Conservation (phyloP, 2,113 vertebrate species). For the Dasypus novemcinctus region DNA sequence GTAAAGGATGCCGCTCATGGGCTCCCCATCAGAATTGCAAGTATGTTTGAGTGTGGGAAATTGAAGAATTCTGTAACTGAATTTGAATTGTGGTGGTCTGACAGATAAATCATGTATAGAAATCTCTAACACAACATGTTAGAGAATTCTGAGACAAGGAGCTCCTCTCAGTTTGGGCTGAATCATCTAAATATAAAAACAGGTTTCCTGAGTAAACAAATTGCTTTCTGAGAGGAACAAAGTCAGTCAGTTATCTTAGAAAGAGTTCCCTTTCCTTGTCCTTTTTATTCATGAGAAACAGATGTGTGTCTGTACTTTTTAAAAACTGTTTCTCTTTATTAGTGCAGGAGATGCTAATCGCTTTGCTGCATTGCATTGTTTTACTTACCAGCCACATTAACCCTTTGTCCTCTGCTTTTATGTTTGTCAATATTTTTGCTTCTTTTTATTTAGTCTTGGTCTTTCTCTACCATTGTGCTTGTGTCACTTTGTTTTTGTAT, state of each 20-base stretch:
- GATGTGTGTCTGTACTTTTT: neutral
- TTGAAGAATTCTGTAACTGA: neutral
- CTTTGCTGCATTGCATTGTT: neutral
- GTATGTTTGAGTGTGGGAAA: neutral
- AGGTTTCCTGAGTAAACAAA: neutral
- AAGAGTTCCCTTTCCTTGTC: neutral
- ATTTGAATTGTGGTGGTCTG: neutral
- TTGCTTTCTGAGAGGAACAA: conserved; percentile 28
- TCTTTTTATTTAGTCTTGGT: neutral
- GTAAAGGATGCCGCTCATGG: neutral
- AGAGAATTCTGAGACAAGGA: conserved; percentile 31
- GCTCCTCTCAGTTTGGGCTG: neutral
- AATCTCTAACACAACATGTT: neutral
- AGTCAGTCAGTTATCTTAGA: neutral
- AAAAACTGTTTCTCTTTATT: neutral
- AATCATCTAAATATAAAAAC: conserved; percentile 55
- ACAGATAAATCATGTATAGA: neutral
- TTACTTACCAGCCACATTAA: neutral
- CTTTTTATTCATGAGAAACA: neutral
- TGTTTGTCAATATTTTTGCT: neutral
- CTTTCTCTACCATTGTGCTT: neutral
- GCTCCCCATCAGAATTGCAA: neutral
- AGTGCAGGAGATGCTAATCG: neutral
- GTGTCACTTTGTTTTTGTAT: neutral
- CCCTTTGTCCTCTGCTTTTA: conserved; percentile 8